These are phyloP conservation scores for Cancer borealis DNA, from an alignment of 2,888 invertebrate genomes.

Conservation along the genomic window DNA sequence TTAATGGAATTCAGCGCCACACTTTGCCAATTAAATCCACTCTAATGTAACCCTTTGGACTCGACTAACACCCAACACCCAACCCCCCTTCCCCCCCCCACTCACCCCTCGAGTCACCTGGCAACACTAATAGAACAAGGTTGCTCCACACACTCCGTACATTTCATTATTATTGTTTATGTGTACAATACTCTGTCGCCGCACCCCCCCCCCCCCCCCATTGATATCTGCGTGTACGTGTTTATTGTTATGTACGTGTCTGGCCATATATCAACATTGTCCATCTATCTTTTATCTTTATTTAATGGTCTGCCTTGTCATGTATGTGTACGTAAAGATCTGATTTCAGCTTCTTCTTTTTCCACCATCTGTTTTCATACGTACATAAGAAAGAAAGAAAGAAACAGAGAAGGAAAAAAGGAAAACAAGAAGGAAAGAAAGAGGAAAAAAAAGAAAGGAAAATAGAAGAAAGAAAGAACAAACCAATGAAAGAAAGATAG, in stretches of 20 bases:
- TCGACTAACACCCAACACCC: background rate
- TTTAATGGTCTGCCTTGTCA: too few species aligned
- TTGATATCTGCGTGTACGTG: background rate
- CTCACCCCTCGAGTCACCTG: background rate
- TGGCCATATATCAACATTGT: too few species aligned
- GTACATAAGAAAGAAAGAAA: background rate
- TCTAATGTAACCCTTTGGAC: conserved; percentile 14
- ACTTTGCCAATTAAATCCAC: background rate
- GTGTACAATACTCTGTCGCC: background rate
- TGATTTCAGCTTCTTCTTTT: too few species aligned
- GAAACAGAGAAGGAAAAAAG: background rate
- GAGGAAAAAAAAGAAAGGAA: background rate
- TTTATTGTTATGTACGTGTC: background rate
- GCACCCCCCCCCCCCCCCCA: background rate
- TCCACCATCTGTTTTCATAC: background rate
- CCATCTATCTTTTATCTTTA: too few species aligned
- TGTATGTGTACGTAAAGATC: too few species aligned
- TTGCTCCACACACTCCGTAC: background rate
- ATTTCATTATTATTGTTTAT: background rate
- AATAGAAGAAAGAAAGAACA: background rate
- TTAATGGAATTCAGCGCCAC: background rate
- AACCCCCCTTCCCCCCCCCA: background rate
- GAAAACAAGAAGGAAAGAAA: background rate
- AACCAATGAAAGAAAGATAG: too few species aligned
- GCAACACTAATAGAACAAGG: background rate